Evolutionary conservation across 1,140 invertebrate species (phyloP), one percentile per base, ranked within the genome.

Genomic region (Solenopsis invicta): DNA sequence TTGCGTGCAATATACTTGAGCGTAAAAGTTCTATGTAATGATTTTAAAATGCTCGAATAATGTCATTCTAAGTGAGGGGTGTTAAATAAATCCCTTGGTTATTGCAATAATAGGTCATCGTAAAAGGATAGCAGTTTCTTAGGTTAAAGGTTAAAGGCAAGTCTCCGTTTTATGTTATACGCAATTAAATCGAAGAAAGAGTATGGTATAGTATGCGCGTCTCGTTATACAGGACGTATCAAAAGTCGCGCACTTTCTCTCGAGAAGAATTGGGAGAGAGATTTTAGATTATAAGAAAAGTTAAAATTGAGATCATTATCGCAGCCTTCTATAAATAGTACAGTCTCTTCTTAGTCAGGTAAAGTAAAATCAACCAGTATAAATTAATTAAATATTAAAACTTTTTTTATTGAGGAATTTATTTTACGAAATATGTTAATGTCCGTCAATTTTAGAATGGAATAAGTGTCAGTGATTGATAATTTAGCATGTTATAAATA

Each of bases 161-260:
- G 37, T 16, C 56, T 62, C 41, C 21, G 21, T 61, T 76, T 61
- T 76, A 76, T 18, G 54, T 62, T 77, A 24, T 24, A 61, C 21
- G 74, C 74, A 76, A 76, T 76, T 62, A 76, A 77, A 77, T 77
- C 56, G 74, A 77, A 77, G 74, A 77, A 77, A 62, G 74, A 77
- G 74, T 41, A n/a, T 21, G 12, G 21, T 61, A 18, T n/a, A n/a
- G 21, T 61, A 24, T 9, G 56, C 9, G 13, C 21, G 4, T 13
- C 37, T 59, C 18, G n/a, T 77, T n/a, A 48, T 61, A 48, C 56
- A 45, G 74, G 56, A 62, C 61, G 21, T 8, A 18, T 34, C 56
- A 77, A 77, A 62, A 77, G 21, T 48, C 37, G 29, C 56, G 5
- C 21, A 18, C 41, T 45, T 77, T 45, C 13, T 59, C 34, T 61